Percentiles rank a stretch among this genome's conserved stretches.
phyloP scores from a whole-genome alignment of 2,888 invertebrate species.

The Drosophila siamana region DNA sequence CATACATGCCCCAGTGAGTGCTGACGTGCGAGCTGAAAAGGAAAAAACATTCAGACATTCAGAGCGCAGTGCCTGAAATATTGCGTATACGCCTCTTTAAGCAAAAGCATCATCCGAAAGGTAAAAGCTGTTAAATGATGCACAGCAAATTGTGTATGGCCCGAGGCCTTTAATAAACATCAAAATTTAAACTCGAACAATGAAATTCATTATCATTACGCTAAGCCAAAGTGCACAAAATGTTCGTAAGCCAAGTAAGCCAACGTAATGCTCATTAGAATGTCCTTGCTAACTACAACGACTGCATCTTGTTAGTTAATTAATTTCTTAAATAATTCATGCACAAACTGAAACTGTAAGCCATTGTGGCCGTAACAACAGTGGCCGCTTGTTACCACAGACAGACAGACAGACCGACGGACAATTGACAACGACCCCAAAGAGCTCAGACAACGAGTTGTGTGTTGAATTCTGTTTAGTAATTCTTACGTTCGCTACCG shows the following conservation, averaged over 20 bases:
- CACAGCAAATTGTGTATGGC: constrained; percentile 12
- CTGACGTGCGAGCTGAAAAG: not conserved
- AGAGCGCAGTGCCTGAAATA: constrained; percentile 25
- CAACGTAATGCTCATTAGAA: constrained; percentile 24
- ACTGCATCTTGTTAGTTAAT: constrained; percentile 47
- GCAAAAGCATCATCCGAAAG: not conserved
- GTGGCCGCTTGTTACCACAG: constrained; percentile 32
- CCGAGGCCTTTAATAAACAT: constrained; percentile 28
- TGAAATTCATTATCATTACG: constrained; percentile 54
- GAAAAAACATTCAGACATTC: constrained; percentile 5
- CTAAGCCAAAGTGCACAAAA: constrained; percentile 46
- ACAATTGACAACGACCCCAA: constrained; percentile 44
- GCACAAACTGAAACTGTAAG: constrained; percentile 43
- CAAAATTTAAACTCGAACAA: constrained; percentile 39
- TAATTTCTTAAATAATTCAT: constrained; percentile 66
- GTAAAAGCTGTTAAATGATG: constrained; percentile 18
- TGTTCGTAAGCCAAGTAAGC: constrained; percentile 15
- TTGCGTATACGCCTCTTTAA: constrained; percentile 42
- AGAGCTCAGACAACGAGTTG: constrained; percentile 2
- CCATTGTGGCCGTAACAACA: constrained; percentile 39
- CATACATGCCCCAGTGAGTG: constrained; percentile 16
- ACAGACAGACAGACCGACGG: not conserved
- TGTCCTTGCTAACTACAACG: not conserved
- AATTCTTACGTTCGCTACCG: constrained; percentile 6
- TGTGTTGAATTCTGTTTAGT: not conserved